Evolutionary conservation across 2,797 vertebrate species (phyloP).

Genomic region (Cynodonichthys magdalenae): DNA sequence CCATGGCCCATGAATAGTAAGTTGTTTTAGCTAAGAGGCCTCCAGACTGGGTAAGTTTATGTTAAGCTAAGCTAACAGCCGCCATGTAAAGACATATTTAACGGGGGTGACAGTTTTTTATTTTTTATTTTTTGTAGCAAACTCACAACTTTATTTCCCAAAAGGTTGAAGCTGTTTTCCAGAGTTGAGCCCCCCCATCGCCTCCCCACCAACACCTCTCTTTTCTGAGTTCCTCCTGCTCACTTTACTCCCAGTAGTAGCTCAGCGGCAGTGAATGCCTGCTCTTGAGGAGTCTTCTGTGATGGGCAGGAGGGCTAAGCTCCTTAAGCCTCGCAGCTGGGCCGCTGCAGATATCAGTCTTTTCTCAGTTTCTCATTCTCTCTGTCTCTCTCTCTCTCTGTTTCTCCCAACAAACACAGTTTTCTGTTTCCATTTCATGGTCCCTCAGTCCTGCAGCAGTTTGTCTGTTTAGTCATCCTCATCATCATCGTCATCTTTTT

Average conservation of each 20-base stretch:
- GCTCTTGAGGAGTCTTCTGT: conserved; percentile 63
- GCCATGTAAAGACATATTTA: too few relatives aligned
- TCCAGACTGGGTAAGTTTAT: too few relatives aligned
- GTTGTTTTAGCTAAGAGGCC: too few relatives aligned
- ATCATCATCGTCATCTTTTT: conserved; percentile 45
- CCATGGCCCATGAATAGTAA: too few relatives aligned
- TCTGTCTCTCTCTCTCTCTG: conserved; percentile 51
- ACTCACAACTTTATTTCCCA: not conserved
- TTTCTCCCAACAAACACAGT: conserved; percentile 36
- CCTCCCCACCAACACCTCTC: conserved; percentile 33
- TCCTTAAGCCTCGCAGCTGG: conserved; percentile 75
- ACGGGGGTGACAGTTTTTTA: too few relatives aligned
- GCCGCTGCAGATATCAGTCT: conserved; percentile 69
- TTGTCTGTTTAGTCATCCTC: conserved; percentile 33
- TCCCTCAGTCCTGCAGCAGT: conserved; percentile 32
- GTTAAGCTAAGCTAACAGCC: too few relatives aligned
- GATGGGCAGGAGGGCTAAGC: conserved; percentile 70
- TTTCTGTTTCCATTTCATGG: conserved; percentile 63
- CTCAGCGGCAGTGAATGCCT: conserved; percentile 59
- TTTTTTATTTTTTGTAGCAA: too few relatives aligned
- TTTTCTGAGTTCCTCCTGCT: conserved; percentile 37
- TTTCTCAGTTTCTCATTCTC: conserved; percentile 52
- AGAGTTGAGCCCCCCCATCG: conserved; percentile 2
- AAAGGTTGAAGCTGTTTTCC: conserved; percentile 11
- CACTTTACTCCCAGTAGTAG: conserved; percentile 50